Evolutionary conservation across 2,797 vertebrate species (phyloP), one percentile per base, ranked within the genome.

Genomic region (Bovichtus variegatus): DNA sequence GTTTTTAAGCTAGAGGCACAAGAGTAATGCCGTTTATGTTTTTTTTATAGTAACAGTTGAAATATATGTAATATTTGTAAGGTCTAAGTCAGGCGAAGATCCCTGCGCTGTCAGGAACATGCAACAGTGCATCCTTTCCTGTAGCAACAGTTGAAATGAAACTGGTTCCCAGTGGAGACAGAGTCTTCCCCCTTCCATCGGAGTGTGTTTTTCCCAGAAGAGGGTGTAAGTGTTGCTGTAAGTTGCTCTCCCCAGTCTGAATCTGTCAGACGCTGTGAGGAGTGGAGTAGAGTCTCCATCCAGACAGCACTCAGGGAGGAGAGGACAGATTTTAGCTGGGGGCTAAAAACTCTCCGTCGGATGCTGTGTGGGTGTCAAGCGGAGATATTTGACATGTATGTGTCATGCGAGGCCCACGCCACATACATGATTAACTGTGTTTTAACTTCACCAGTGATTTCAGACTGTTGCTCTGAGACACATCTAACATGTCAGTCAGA

Each of bases 181-280:
- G 12, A 46, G 59, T 57, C 23, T 49, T 31, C 19, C 58, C 58
- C 8, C 18, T 43, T 63, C 62, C 29, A 31, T 21, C 25, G 18
- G 40, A 78, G 68, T 41, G 58, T 53, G 65, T 76, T 82, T 71
- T 6, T 74, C 40, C 13, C 23, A 60, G 31, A 49, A 38, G 59
- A 57, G 70, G 38, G 61, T 68, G 55, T 36, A 60, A 74, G 78
- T 70, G 71, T 40, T 71, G 68, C 74, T 68, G 55, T 47, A 50
- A 67, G 84, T 76, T 27, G 27, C 65, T 58, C 64, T 46, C 55
- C 27, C 8, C 36, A 34, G 59, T 54, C 49, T 71, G 78, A 76
- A 64, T 65, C 63, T 79, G 83, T 80, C 83, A 82, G 60, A 76
- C 19, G 3, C 27, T 71, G 68, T 66, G 72, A 82, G 63, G 38